Evolutionary conservation across 2,888 invertebrate species (phyloP).

Genomic region (Nycteola revayana): DNA sequence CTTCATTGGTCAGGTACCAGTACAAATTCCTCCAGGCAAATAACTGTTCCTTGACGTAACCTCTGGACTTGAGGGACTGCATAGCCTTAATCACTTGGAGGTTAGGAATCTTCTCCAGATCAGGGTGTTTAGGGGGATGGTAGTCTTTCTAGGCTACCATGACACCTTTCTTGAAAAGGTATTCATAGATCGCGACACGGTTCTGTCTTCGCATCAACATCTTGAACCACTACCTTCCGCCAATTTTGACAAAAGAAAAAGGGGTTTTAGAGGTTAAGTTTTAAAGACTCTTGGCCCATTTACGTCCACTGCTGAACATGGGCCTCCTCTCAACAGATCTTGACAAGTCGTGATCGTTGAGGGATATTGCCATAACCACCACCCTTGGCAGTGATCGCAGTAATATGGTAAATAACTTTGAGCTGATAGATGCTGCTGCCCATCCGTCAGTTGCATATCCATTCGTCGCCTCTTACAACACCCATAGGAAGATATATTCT

Average conservation of each 20-base stretch:
- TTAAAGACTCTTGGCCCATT: too few species aligned
- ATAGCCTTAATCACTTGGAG: slow-evolving; percentile 99
- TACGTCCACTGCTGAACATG: too few species aligned
- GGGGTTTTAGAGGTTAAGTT: slow-evolving; percentile 11
- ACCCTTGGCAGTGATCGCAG: too few species aligned
- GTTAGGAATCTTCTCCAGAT: slow-evolving; percentile 96
- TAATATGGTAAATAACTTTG: too few species aligned
- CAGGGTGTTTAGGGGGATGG: slow-evolving; percentile 98
- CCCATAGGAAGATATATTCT: too few species aligned
- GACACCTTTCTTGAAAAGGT: slow-evolving; percentile 99
- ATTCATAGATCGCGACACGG: slow-evolving; percentile 97
- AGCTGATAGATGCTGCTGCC: too few species aligned
- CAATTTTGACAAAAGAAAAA: slow-evolving; percentile 50
- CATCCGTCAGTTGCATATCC: too few species aligned
- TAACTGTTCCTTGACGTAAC: slow-evolving; percentile 99
- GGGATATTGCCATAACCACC: too few species aligned
- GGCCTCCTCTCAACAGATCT: too few species aligned
- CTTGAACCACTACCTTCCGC: slow-evolving; percentile 79
- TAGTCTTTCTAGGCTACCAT: slow-evolving; percentile 99
- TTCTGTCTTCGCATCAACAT: slow-evolving; percentile 99
- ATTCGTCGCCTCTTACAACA: too few species aligned
- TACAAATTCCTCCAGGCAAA: slow-evolving; percentile 99
- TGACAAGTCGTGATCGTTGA: too few species aligned
- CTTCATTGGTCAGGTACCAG: slow-evolving; percentile 99
- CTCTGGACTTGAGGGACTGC: slow-evolving; percentile 97